Evolutionary conservation across 1,140 invertebrate species (phyloP).

Genomic region (Araneus ventricosus): DNA sequence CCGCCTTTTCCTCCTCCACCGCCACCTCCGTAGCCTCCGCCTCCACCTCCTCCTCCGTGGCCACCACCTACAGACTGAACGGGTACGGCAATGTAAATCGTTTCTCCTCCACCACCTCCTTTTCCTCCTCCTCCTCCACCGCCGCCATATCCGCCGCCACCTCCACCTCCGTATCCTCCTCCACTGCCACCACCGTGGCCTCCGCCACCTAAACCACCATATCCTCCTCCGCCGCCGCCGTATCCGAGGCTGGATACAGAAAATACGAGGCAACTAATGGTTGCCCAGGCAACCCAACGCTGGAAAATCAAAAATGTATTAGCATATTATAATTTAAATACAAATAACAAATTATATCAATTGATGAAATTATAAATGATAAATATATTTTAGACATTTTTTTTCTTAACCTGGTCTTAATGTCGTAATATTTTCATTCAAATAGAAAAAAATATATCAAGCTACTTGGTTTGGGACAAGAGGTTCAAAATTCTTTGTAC

Average conservation of each 20-base stretch:
- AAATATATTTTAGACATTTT: too few species aligned
- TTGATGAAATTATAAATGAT: too few species aligned
- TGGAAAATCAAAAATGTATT: not conserved
- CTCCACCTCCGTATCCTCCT: not conserved
- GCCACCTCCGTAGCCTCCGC: not conserved
- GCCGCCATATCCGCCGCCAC: not conserved
- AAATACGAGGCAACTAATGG: slow-evolving; percentile 28
- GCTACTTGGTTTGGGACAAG: too few species aligned
- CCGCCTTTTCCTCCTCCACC: too few species aligned
- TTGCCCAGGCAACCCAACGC: slow-evolving; percentile 47
- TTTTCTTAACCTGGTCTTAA: too few species aligned
- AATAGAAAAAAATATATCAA: too few species aligned
- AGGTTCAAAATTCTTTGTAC: too few species aligned
- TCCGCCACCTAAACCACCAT: slow-evolving; percentile 30
- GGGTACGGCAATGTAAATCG: too few species aligned
- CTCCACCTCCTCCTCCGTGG: not conserved
- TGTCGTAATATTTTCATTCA: too few species aligned
- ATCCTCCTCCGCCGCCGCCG: slow-evolving; percentile 23
- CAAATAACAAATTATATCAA: too few species aligned
- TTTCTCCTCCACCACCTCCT: not conserved
- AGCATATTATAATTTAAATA: too few species aligned
- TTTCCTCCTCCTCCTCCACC: not conserved
- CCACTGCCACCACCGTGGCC: slow-evolving; percentile 30
- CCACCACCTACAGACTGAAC: not conserved
- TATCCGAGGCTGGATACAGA: slow-evolving; percentile 13